A percentile compares a stretch with the other conserved stretches of the same genome.
Evolutionary conservation across 2,888 invertebrate species (phyloP).

Genomic region (Agrochola lychnidis): DNA sequence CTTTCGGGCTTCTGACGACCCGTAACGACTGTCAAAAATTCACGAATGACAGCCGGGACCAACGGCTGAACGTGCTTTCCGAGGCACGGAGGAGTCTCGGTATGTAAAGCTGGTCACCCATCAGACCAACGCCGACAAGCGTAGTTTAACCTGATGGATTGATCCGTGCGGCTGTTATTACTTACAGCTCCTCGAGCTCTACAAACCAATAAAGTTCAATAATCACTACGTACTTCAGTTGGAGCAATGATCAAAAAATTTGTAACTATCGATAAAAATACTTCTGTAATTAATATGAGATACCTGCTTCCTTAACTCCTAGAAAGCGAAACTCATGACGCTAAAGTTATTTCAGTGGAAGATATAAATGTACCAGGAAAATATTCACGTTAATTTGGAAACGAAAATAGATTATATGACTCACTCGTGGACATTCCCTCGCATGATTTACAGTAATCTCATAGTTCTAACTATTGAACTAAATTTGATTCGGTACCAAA

Average conservation of each 20-base stretch:
- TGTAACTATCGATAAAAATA: background rate
- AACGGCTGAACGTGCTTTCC: too few relatives aligned
- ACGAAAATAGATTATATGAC: constrained; percentile 38
- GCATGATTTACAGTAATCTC: background rate
- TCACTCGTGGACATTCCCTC: constrained; percentile 19
- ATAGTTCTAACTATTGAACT: constrained; percentile 5
- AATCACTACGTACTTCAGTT: background rate
- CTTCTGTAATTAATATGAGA: background rate
- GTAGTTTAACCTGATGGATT: too few relatives aligned
- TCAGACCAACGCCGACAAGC: too few relatives aligned
- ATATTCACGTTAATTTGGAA: constrained; percentile 30
- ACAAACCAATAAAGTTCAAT: too few relatives aligned
- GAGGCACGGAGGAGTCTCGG: too few relatives aligned
- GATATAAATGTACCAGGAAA: constrained; percentile 36
- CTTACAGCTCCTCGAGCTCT: too few relatives aligned
- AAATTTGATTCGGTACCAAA: background rate
- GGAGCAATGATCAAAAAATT: background rate
- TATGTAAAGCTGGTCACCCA: too few relatives aligned
- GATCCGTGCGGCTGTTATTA: too few relatives aligned
- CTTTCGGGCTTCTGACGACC: too few relatives aligned
- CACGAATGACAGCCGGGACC: too few relatives aligned
- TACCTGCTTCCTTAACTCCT: constrained; percentile 5
- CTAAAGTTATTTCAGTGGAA: constrained; percentile 30
- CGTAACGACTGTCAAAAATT: too few relatives aligned
- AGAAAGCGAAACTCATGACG: constrained; percentile 4